These are phyloP conservation scores for Apodemia zela DNA, from an alignment of 2,888 invertebrate genomes.

Conservation along the genomic window DNA sequence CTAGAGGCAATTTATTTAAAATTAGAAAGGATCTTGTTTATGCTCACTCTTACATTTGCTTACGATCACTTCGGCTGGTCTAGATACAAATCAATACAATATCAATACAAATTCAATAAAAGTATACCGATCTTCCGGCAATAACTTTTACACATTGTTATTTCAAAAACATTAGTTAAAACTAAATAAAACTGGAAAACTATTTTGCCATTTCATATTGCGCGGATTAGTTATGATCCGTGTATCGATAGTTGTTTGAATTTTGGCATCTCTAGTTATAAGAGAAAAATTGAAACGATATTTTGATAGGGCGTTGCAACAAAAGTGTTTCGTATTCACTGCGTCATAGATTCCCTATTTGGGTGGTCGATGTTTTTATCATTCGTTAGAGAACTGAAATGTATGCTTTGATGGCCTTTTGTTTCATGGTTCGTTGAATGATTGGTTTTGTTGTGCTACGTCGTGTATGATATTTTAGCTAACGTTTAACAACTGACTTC, in stretches of 20 bases:
- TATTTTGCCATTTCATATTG: neutral
- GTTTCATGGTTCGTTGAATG: neutral
- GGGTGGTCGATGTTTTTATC: neutral
- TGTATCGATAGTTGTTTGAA: constrained; percentile 5
- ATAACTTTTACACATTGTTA: neutral
- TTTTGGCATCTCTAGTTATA: constrained; percentile 2
- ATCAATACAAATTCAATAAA: no score
- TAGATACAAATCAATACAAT: no score
- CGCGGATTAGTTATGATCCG: neutral
- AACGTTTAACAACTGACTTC: neutral
- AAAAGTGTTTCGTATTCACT: neutral
- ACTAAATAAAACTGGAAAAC: neutral
- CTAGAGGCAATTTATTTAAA: no score
- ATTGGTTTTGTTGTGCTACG: constrained; percentile 12
- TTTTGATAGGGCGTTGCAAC: neutral
- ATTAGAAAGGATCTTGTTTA: no score
- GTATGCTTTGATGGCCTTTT: constrained; percentile 11
- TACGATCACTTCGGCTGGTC: no score
- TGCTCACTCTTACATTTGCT: no score
- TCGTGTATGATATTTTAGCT: neutral
- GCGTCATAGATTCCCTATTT: neutral
- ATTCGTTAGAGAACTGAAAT: neutral
- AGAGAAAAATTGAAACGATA: constrained; percentile 6
- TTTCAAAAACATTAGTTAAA: neutral
- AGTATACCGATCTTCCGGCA: no score